Evolutionary conservation across 2,888 invertebrate genomes (phyloP), one percentile per base, ranked within the genome.

Genomic region (Andrena praecox): DNA sequence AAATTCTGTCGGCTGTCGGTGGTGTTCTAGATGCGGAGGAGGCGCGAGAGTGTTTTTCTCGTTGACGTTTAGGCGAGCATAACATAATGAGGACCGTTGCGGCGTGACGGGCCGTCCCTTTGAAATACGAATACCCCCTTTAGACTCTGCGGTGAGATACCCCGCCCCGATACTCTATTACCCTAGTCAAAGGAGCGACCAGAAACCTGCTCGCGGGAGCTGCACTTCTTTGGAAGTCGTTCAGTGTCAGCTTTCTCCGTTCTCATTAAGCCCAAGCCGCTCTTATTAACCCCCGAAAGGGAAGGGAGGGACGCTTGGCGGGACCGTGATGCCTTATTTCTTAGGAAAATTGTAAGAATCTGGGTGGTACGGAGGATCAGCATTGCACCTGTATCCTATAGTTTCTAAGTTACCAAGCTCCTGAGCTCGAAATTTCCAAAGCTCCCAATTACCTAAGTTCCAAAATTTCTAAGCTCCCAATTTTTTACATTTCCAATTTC

Each of bases 121-220:
- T 92, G 92, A 92, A 92, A 92, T 90, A 82, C 74, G 92, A 92
- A 90, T 86, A 89, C 84, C 82, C 87, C 88, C 83, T 89, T 85
- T 77, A 77, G 77, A 73, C 77, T 80, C 77, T 73, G 75, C 76
- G 80, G 85, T 75, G 72, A 84, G 85, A 85, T 84, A 86, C 91
- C 80, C 89, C 89, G 89, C 90, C 88, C 90, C 85, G 84, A 87
- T 89, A 89, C 90, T 87, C 89, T 88, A 90, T 91, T 87, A 90
- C 89, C 82, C 84, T 88, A 85, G 85, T 85, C 80, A 83, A 87
- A 87, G 83, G 80, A 83, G 78, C 86, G 79, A 69, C 74, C 42
- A 42, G 42, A 54, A 81, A 77, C 71, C 62, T 69, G 78, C 63
- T 33, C 74, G 35, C 56, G 52, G 68, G 63, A 67, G 77, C 80